phyloP scores from a whole-genome alignment of 2,113 vertebrate species.

The Panthera uncia region DNA sequence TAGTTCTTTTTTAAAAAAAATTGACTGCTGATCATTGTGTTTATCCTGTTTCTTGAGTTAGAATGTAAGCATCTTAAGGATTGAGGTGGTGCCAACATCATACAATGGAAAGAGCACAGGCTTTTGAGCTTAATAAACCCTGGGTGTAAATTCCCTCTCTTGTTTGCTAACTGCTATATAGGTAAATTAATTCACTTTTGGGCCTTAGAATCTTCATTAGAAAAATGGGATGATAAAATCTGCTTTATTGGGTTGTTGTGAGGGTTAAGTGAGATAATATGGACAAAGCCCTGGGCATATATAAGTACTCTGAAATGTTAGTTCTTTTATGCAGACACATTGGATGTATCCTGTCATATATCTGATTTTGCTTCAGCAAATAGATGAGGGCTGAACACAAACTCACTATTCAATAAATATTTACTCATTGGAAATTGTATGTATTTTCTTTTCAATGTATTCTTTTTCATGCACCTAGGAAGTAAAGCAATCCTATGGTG shows the following conservation, averaged over 20 bases:
- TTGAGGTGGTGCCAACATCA: not conserved
- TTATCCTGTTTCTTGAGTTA: not conserved
- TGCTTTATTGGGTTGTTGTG: not conserved
- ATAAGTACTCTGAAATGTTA: not conserved
- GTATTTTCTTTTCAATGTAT: not conserved
- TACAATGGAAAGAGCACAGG: not conserved
- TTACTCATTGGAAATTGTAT: not conserved
- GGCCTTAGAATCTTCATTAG: not conserved
- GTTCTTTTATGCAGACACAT: not conserved
- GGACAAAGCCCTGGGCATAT: not conserved
- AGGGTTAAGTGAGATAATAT: not conserved
- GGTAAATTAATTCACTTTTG: not conserved
- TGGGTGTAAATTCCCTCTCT: not conserved
- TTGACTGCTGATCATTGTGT: not conserved
- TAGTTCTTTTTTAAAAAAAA: not conserved
- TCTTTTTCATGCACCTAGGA: not conserved
- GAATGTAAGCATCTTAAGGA: not conserved
- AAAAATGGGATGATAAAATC: not conserved
- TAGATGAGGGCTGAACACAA: not conserved
- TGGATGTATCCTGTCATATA: not conserved
- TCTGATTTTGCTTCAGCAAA: not conserved
- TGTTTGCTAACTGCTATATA: not conserved
- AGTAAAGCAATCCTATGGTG: not conserved
- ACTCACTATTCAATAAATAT: not conserved
- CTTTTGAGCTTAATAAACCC: not conserved